Percentiles rank a stretch among this genome's conserved stretches.
These are phyloP conservation scores for Pteria penguin DNA, from an alignment of 2,888 invertebrate species.

Conservation along the genomic window DNA sequence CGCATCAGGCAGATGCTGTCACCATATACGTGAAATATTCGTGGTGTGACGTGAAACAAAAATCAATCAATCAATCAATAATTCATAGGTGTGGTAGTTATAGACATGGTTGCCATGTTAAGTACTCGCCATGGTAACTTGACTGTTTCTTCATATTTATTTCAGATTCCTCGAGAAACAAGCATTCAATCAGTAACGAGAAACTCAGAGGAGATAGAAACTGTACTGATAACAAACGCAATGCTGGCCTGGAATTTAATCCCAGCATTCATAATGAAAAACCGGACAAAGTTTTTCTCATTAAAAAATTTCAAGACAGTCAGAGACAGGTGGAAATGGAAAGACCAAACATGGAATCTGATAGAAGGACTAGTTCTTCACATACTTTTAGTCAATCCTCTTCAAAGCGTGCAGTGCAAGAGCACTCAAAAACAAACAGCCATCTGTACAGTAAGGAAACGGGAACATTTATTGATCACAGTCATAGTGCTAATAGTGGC, in stretches of 20 bases:
- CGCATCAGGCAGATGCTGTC: too few species aligned
- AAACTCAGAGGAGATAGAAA: background rate
- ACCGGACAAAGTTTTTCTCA: slow-evolving; percentile 65
- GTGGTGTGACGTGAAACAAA: too few species aligned
- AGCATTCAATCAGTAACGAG: background rate
- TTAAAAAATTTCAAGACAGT: slow-evolving; percentile 64
- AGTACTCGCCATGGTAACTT: too few species aligned
- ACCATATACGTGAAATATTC: too few species aligned
- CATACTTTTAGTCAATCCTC: slow-evolving; percentile 11
- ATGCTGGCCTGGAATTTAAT: slow-evolving; percentile 23
- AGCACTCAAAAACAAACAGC: background rate
- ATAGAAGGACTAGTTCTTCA: background rate
- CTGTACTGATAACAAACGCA: background rate
- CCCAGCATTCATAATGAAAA: slow-evolving; percentile 49
- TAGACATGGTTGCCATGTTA: too few species aligned
- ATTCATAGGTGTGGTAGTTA: too few species aligned
- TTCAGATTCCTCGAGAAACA: slow-evolving; percentile 1
- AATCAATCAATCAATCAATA: too few species aligned
- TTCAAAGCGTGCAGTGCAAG: slow-evolving; percentile 5
- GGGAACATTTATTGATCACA: slow-evolving; percentile 19
- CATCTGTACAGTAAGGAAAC: slow-evolving; percentile 4
- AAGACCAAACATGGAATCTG: slow-evolving; percentile 31
- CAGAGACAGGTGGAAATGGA: slow-evolving; percentile 56
- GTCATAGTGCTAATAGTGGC: slow-evolving; percentile 8
- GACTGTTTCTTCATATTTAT: too few species aligned